phyloP scores from a whole-genome alignment of 1,140 invertebrate genomes.

The Drosophila tani region DNA sequence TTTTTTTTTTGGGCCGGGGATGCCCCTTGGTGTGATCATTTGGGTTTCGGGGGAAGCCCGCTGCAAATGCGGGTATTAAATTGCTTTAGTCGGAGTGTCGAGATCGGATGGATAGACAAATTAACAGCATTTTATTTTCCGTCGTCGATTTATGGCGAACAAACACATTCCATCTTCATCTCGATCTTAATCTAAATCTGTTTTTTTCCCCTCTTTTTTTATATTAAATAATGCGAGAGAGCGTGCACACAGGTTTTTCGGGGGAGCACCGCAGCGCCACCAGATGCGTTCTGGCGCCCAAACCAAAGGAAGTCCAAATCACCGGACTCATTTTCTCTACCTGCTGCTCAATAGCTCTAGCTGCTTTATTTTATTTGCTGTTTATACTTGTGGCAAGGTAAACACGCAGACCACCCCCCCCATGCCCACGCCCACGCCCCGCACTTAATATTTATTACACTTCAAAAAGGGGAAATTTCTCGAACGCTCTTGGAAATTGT shows the following conservation, averaged over 20 bases:
- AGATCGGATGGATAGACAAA: conserved; percentile 71
- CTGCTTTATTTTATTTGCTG: conserved; percentile 50
- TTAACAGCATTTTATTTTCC: conserved; percentile 64
- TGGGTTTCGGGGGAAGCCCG: conserved; percentile 60
- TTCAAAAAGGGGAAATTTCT: conserved; percentile 72
- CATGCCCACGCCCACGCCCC: background rate
- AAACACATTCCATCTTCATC: conserved; percentile 40
- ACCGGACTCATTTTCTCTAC: conserved; percentile 58
- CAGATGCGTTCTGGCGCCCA: conserved; percentile 68
- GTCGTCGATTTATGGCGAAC: conserved; percentile 50
- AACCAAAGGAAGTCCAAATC: conserved; percentile 75
- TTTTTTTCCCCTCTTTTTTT: conserved; percentile 1
- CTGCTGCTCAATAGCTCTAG: background rate
- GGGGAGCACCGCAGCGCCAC: conserved; percentile 45
- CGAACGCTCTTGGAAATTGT: conserved; percentile 46
- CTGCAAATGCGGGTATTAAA: conserved; percentile 59
- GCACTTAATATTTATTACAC: conserved; percentile 62
- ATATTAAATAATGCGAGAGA: background rate
- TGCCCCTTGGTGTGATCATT: conserved; percentile 54
- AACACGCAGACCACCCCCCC: conserved; percentile 60
- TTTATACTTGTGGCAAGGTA: conserved; percentile 73
- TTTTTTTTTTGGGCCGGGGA: conserved; percentile 42
- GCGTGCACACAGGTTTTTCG: conserved; percentile 49
- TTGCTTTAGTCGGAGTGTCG: conserved; percentile 67
- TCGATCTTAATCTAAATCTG: conserved; percentile 37